phyloP scores from a whole-genome alignment of 2,888 invertebrate species.

The Cephus pygmeus region DNA sequence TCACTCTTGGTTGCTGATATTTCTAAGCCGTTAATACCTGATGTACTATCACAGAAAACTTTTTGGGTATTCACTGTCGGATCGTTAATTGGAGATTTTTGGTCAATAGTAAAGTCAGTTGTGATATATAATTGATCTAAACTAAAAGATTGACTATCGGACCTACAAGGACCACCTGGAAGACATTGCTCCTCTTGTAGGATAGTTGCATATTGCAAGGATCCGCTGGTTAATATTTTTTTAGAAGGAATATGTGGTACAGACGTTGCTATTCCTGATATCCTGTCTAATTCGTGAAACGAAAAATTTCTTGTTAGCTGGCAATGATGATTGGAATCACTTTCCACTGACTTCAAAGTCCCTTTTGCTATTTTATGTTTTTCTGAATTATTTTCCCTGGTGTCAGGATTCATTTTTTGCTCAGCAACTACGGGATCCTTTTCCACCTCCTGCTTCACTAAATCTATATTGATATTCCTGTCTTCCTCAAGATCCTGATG shows the following conservation, averaged over 20 bases:
- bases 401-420: neutral
- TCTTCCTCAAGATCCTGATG: neutral
- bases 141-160: too few species aligned
- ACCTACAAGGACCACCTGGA: neutral
- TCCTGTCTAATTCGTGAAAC: neutral
- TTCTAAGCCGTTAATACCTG: neutral
- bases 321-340: neutral
- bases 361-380: neutral
- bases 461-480: neutral
- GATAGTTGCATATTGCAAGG: neutral
- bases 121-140: neutral
- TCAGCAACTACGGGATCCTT: neutral
- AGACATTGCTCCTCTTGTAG: neutral
- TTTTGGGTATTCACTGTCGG: neutral
- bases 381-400: neutral
- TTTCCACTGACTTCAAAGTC: neutral
- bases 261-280: neutral
- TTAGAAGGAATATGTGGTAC: neutral
- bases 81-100: neutral
- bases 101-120: neutral
- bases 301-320: neutral
- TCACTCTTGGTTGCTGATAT: neutral
- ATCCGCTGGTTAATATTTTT: neutral
- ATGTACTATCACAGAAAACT: neutral
- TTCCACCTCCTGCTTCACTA: neutral